Percentiles rank a stretch among this genome's conserved stretches.
phyloP scores from a whole-genome alignment of 2,888 invertebrate species.

The Diarsia brunnea region DNA sequence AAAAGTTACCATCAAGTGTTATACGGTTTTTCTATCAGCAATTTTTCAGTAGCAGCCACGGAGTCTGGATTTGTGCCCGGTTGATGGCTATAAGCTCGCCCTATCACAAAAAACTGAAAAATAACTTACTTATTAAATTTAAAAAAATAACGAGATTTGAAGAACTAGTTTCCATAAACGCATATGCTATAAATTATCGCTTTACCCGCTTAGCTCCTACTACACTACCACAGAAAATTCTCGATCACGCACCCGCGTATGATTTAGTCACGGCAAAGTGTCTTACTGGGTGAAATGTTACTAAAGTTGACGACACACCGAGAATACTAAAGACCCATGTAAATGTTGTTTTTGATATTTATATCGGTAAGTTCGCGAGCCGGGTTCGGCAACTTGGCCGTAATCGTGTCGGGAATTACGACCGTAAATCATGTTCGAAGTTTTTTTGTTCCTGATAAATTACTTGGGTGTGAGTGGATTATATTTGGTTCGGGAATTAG shows the following conservation, averaged over 20 bases:
- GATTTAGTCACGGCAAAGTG: conserved; percentile 81
- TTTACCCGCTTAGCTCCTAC: conserved; percentile 45
- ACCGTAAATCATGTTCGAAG: conserved; percentile 73
- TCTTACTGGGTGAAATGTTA: conserved; percentile 83
- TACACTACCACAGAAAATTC: conserved; percentile 26
- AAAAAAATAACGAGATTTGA: too few species aligned
- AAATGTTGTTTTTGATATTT: conserved; percentile 84
- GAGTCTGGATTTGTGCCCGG: too few species aligned
- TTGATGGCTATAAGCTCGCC: too few species aligned
- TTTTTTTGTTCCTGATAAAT: conserved; percentile 64
- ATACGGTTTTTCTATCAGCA: too few species aligned
- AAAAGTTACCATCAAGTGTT: too few species aligned
- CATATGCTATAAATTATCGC: conserved; percentile 13
- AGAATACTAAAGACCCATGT: conserved; percentile 81
- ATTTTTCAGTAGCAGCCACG: too few species aligned
- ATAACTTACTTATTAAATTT: too few species aligned
- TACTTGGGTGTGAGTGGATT: conserved; percentile 61
- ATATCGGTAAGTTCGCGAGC: conserved; percentile 74
- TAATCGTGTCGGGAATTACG: conserved; percentile 70
- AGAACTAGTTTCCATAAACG: too few species aligned
- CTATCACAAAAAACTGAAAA: too few species aligned
- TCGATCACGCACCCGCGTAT: conserved; percentile 70
- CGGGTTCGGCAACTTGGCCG: conserved; percentile 68
- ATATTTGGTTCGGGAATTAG: conserved; percentile 61
- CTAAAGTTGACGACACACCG: conserved; percentile 76